phyloP scores from a whole-genome alignment of 2,888 invertebrate species.

The Eudasyphora cyanicolor region DNA sequence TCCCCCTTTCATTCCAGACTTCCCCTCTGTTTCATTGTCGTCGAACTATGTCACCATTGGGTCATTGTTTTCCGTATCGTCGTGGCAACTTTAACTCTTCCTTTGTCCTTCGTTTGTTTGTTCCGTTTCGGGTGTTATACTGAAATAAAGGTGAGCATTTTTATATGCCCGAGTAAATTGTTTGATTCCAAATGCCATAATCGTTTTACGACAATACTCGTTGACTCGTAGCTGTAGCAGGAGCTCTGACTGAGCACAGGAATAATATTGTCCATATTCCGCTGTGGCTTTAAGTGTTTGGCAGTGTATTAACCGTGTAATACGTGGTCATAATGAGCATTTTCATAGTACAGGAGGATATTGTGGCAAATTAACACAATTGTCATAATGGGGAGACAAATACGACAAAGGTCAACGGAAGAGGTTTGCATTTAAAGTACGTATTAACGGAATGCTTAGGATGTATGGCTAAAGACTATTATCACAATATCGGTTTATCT shows the following conservation, averaged over 20 bases:
- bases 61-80: not conserved
- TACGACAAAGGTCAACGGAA: not conserved
- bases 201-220: not conserved
- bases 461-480: no score
- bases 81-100: not conserved
- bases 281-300: not conserved
- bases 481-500: no score
- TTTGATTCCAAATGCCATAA: constrained; percentile 13
- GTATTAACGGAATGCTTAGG: no score
- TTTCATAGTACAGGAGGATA: not conserved
- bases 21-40: not conserved
- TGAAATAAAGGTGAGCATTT: constrained; percentile 12
- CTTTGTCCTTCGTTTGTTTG: not conserved
- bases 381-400: not conserved
- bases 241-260: not conserved
- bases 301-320: constrained; percentile 9
- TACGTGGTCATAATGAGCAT: not conserved
- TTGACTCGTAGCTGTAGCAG: not conserved
- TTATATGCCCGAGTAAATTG: not conserved
- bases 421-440: no score
- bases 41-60: no score
- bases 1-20: not conserved
- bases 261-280: not conserved
- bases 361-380: constrained; percentile 10
- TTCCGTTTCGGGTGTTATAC: not conserved